Conservation (phyloP, 2,113 vertebrate species). For the Xiphophorus maculatus region DNA sequence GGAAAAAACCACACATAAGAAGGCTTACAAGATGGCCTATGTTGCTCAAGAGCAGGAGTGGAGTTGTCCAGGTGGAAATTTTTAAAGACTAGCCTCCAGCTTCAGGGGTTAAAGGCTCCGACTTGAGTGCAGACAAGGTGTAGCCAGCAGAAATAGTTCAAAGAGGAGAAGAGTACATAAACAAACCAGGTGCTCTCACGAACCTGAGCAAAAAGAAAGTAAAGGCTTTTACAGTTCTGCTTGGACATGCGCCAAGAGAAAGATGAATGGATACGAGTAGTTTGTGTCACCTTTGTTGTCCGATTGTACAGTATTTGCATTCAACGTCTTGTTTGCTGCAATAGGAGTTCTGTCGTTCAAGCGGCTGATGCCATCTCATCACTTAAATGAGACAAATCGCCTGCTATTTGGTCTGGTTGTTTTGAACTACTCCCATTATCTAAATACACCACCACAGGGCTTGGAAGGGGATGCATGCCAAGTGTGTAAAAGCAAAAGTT, state of each 20-base stretch:
- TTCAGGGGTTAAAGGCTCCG: background rate
- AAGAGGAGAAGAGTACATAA: slow-evolving; percentile 11
- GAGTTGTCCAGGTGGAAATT: background rate
- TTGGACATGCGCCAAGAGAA: slow-evolving; percentile 1
- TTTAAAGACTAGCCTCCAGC: background rate
- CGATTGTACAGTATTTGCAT: background rate
- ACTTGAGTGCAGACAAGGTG: slow-evolving; percentile 7
- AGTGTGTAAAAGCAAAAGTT: background rate
- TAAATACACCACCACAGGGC: slow-evolving; percentile 8
- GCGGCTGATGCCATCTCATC: background rate
- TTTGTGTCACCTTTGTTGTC: too few species aligned
- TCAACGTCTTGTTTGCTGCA: background rate
- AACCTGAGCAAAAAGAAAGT: slow-evolving; percentile 32
- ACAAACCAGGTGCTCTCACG: slow-evolving; percentile 22
- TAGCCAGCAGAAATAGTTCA: slow-evolving; percentile 15
- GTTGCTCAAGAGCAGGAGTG: background rate
- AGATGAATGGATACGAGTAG: slow-evolving; percentile 20
- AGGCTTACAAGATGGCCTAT: background rate
- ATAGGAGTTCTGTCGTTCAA: background rate
- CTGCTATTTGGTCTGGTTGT: background rate
- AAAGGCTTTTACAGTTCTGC: background rate
- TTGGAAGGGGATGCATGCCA: slow-evolving; percentile 4
- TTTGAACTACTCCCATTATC: slow-evolving; percentile 33
- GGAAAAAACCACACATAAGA: background rate
- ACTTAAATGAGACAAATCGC: background rate